Percentiles rank a stretch among this genome's conserved stretches.
These are phyloP conservation scores for Ophion slaviceki DNA, from an alignment of 2,888 invertebrate species.

Conservation along the genomic window DNA sequence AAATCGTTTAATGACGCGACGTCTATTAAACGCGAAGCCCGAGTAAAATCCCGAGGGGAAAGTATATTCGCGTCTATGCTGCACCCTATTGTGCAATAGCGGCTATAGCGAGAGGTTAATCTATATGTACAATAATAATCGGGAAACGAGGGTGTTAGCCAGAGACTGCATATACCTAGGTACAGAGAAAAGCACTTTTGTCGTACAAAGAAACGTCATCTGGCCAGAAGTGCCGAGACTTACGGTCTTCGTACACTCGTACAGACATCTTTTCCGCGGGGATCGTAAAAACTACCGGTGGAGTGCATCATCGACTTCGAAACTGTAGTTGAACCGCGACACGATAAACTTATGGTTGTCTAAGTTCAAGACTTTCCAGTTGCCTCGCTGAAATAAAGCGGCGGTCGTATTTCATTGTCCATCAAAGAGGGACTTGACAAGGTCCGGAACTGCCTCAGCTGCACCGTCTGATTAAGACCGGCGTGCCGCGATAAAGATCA, in stretches of 20 bases:
- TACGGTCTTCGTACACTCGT: conserved; percentile 5
- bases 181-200: conserved; percentile 62
- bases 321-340: conserved; percentile 34
- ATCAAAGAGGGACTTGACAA: conserved; percentile 38
- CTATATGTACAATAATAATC: conserved; percentile 33
- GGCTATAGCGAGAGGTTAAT: neutral
- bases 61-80: neutral
- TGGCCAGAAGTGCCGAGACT: conserved; percentile 29
- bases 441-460: neutral
- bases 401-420: conserved; percentile 5
- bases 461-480: neutral
- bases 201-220: conserved; percentile 52
- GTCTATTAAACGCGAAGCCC: conserved; percentile 5
- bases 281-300: conserved; percentile 52
- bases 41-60: conserved; percentile 22
- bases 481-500: conserved; percentile 1
- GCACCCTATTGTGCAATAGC: neutral
- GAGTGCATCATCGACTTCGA: conserved; percentile 54
- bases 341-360: conserved; percentile 20
- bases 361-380: neutral
- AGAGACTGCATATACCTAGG: neutral
- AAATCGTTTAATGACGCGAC: conserved; percentile 31
- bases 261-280: conserved; percentile 26
- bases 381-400: conserved; percentile 11
- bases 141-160: conserved; percentile 10